Evolutionary conservation across 2,797 vertebrate genomes (phyloP), one percentile per base, ranked within the genome.

Genomic region (Choloepus didactylus): DNA sequence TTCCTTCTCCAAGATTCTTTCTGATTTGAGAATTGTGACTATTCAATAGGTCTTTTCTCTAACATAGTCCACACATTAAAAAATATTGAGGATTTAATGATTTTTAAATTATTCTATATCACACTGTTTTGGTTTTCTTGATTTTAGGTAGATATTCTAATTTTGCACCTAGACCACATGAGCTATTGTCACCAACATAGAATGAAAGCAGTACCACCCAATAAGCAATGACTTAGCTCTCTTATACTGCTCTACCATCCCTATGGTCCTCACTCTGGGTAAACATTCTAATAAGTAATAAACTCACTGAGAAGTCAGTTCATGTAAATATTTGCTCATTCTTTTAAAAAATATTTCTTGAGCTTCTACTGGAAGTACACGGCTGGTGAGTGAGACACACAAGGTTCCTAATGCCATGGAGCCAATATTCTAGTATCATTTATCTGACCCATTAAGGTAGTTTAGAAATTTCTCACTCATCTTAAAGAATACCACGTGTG

Each of bases 131-230:
- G 69, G 19, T 84, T 89, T 91, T 84, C 70, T 87, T 82, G 73
- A 72, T 89, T 93, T 94, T 73, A 80, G 59, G 75, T 9, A 96
- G 82, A 94, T 89, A 91, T 95, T 87, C 89, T 76, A 92, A 95
- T 60, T 92, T 86, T 91, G 66, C 3, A 60, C n/a, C 2, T 21
- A 94, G 31, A 94, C 59, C 73, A 44, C 62, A 75, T 19, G 29
- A 84, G 73, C 62, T 62, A 87, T 81, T 93, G 66, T 93, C 79
- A 93, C 64, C 41, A 38, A 89, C 44, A 72, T 18, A 51, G 60
- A 89, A 91, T 38, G 73, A 90, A 87, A 83, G 35, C 29, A 84
- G 35, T 70, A 46, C 35, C 41, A 70, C 3, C 31, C 77, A 82
- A 11, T 6, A 75, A 60, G 70, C 54, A 86, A 54, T 16, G 18